Percentiles rank a stretch among this genome's conserved stretches.
phyloP scores from a whole-genome alignment of 2,797 vertebrate species.

The Botia almorhae region DNA sequence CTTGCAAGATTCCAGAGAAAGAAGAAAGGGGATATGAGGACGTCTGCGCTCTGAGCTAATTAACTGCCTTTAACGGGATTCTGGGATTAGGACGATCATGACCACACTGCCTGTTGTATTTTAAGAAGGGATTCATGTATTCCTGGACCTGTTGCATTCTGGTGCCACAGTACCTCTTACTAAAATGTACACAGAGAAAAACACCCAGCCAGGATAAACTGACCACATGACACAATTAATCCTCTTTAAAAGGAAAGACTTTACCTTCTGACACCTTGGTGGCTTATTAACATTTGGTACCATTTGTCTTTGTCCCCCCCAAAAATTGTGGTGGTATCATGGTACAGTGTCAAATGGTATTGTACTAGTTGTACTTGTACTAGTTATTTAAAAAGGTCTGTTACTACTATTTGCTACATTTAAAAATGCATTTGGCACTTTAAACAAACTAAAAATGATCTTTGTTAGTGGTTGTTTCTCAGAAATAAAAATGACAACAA shows the following conservation, averaged over 20 bases:
- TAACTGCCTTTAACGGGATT: constrained; percentile 21
- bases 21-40: constrained; percentile 9
- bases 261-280: background rate
- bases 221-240: constrained; percentile 14
- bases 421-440: too few relatives aligned
- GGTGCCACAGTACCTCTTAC: constrained; percentile 18
- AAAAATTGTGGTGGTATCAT: too few relatives aligned
- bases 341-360: too few relatives aligned
- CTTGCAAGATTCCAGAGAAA: constrained; percentile 22
- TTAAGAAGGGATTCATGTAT: constrained; percentile 54
- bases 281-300: constrained; percentile 2
- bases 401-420: too few relatives aligned
- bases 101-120: constrained; percentile 49
- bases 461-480: too few relatives aligned
- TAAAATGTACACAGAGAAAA: constrained; percentile 7
- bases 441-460: too few relatives aligned
- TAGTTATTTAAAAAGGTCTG: too few relatives aligned
- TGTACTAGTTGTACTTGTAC: too few relatives aligned
- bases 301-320: too few relatives aligned
- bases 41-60: constrained; percentile 14
- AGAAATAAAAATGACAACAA: background rate
- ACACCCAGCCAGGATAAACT: constrained; percentile 9
- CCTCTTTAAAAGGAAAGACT: constrained; percentile 6
- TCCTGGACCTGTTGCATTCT: constrained; percentile 53
- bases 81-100: constrained; percentile 56